Evolutionary conservation across 2,113 vertebrate genomes (phyloP).

Genomic region (Hylia prasina): DNA sequence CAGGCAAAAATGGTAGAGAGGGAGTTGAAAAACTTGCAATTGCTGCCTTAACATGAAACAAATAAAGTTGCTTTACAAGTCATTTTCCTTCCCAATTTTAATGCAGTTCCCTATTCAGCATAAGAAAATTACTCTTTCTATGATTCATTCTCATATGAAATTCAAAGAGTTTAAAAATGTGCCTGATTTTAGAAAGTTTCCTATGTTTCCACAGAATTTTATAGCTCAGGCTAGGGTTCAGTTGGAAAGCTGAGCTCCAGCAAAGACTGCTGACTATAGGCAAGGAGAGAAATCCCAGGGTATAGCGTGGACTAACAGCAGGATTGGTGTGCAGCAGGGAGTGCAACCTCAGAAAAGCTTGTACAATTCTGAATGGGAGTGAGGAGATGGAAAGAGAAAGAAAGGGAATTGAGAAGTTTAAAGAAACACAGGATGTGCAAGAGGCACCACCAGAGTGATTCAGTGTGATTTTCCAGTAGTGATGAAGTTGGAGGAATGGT

Average conservation of each 20-base stretch:
- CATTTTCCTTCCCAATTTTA: background rate
- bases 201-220: background rate
- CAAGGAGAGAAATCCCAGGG: conserved; percentile 7
- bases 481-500: background rate
- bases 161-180: background rate
- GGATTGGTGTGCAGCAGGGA: background rate
- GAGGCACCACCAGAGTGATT: background rate
- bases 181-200: background rate
- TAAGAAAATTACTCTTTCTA: background rate
- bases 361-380: background rate
- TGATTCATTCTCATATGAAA: conserved; percentile 23
- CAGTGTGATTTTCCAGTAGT: background rate
- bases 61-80: background rate
- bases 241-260: background rate
- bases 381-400: background rate
- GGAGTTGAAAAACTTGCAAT: background rate
- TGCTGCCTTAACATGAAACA: background rate
- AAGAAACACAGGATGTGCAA: background rate
- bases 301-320: background rate
- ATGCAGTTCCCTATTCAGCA: background rate
- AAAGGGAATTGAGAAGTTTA: background rate
- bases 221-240: background rate
- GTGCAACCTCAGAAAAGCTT: background rate
- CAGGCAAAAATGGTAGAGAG: background rate
- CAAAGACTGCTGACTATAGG: background rate